A percentile compares a stretch with the other conserved stretches of the same genome.
These are phyloP conservation scores for Isichthys henryi DNA, from an alignment of 2,113 vertebrate species.

Conservation along the genomic window DNA sequence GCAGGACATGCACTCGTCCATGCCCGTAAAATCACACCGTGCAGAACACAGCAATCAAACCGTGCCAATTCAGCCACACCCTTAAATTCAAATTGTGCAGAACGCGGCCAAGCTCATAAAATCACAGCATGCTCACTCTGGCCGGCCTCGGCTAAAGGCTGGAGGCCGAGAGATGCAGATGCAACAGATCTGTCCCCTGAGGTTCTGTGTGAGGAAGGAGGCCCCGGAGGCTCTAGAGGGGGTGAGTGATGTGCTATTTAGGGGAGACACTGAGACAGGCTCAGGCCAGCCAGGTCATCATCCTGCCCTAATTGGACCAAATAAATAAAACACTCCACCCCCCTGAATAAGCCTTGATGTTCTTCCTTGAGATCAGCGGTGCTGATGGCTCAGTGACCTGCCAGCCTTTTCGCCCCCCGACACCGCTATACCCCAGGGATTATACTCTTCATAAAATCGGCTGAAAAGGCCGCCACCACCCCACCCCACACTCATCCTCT, in stretches of 20 bases:
- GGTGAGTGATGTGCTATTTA: slow-evolving; percentile 14
- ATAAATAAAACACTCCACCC: background rate
- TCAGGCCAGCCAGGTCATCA: background rate
- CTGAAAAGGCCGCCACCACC: background rate
- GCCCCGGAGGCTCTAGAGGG: background rate
- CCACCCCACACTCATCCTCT: background rate
- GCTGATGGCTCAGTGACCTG: background rate
- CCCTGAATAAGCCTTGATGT: background rate
- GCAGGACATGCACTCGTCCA: no score
- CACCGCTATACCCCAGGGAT: background rate
- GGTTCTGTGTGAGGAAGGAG: background rate
- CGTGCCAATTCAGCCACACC: no score
- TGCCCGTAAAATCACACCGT: no score
- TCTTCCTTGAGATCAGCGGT: background rate
- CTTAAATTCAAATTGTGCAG: no score
- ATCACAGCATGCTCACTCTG: background rate
- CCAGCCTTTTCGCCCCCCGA: background rate
- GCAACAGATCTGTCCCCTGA: background rate
- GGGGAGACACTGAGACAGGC: background rate
- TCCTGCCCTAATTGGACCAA: background rate
- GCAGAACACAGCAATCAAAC: no score
- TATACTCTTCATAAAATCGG: background rate
- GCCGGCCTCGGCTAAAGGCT: background rate
- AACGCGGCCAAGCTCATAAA: background rate
- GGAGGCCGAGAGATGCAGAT: background rate